Conservation (phyloP, 2,888 invertebrate genomes). For the Aphidius colemani region DNA sequence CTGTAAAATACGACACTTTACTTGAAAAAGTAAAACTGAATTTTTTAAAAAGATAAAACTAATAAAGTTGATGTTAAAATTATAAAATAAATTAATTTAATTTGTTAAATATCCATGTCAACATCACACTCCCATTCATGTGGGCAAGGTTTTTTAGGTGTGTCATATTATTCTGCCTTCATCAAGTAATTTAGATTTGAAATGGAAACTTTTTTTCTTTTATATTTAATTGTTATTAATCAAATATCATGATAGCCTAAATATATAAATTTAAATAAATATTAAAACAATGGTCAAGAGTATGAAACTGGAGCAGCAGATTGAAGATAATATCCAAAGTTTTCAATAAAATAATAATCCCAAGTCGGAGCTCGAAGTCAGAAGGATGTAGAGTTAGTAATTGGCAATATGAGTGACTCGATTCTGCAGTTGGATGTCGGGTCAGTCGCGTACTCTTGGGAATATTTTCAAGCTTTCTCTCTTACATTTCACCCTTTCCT, state of each 20-base stretch:
- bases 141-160: constrained; percentile 15
- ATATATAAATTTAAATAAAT: too few species aligned
- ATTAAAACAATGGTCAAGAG: too few species aligned
- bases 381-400: constrained; percentile 59
- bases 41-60: too few species aligned
- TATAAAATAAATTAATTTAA: constrained; percentile 6
- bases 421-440: constrained; percentile 55
- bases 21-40: not conserved
- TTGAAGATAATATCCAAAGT: constrained; percentile 36
- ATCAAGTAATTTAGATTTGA: not conserved
- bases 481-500: constrained; percentile 40
- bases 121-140: constrained; percentile 17
- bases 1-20: not conserved
- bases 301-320: constrained; percentile 23
- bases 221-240: too few species aligned
- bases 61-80: not conserved
- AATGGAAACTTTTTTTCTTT: not conserved
- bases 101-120: constrained; percentile 14
- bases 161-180: not conserved
- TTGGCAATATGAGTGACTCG: constrained; percentile 60
- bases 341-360: constrained; percentile 42
- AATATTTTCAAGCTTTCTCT: constrained; percentile 32
- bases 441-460: constrained; percentile 59
- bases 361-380: constrained; percentile 52
- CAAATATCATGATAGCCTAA: too few species aligned